Base-by-base conservation (phyloP, 92 coral and sea anemone species). In the Galaxea fascicularis region DNA sequence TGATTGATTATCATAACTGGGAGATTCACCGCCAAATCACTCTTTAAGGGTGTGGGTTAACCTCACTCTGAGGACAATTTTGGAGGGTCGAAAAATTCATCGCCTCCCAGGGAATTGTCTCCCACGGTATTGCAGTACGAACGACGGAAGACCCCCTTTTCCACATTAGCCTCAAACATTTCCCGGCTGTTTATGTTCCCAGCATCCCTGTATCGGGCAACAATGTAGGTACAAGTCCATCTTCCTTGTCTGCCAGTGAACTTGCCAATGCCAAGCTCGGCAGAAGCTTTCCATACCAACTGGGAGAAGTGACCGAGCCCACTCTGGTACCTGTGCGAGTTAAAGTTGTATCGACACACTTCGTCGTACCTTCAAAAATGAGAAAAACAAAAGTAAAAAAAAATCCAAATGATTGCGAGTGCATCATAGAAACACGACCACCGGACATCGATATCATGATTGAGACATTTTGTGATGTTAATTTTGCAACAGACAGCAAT, bases 201-300 rank as follows among this genome's bases (percentile, higher is more conserved):
- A 59, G 46, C 59, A 22, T 15, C 78, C 57, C 25, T 71, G 78
- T 82, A 82, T 26, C 86, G 86, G 10, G 79, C 86, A 8, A 71
- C 86, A 21, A 71, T 71, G 70, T 71, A 82, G 5, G 86, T 82
- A 15, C 86, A 82, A 18, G 86, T 82, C 44, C 71, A n/a, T 0
- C 59, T 20, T 0, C 41, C 21, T 4, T 17, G 3, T 41, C 22
- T 41, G 0, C 86, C 78, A 0, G 86, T 68, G 52, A 71, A 68
- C 63, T 71, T 71, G 22, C 86, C 86, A 1, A 82, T 59, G 16
- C 86, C 86, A 18, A 82, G 86, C 74, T 69, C 79, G 1, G 70
- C 7, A 4, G 86, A 68, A 4, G 21, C 86, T 58, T 71, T 82
- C 86, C 86, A 82, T 7, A 82, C 60, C 49, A 82, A 4, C 71